Evolutionary conservation across 53 echinoderm and acorn worm genomes (phyloP).

Genomic region (Echinometra lucunter): DNA sequence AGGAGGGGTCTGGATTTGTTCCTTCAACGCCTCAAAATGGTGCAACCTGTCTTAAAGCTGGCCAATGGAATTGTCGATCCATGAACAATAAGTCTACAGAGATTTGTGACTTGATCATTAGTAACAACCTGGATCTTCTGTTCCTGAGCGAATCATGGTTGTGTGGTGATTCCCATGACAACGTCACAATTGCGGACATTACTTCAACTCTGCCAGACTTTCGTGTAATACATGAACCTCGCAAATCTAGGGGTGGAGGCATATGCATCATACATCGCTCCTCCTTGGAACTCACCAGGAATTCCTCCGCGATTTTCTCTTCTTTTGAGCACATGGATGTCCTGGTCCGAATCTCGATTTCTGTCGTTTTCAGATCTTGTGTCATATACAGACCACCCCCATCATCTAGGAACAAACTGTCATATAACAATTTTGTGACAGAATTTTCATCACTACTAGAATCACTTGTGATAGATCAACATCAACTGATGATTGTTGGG

Average conservation of each 20-base stretch:
- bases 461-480: not conserved
- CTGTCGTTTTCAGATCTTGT: not conserved
- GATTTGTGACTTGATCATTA: slow-evolving; percentile 47
- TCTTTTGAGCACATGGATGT: slow-evolving; percentile 9
- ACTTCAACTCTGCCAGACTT: slow-evolving; percentile 1
- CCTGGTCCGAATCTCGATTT: not conserved
- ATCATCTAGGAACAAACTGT: slow-evolving; percentile 45
- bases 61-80: not conserved
- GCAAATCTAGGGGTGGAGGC: not conserved
- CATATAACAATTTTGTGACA: not conserved
- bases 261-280: slow-evolving; percentile 44
- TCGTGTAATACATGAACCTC: slow-evolving; percentile 12
- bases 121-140: slow-evolving; percentile 37
- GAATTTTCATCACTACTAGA: slow-evolving; percentile 49
- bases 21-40: not conserved
- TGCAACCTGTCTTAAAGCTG: not conserved
- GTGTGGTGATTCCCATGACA: not conserved
- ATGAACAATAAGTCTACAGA: slow-evolving; percentile 13
- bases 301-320: not conserved
- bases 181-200: not conserved
- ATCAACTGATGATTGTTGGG: not conserved
- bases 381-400: slow-evolving; percentile 62
- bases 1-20: not conserved
- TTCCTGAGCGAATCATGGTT: not conserved
- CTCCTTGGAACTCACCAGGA: not conserved